Base-by-base conservation (phyloP, 2,888 invertebrate genomes). In the Drosophila trichaetosa region DNA sequence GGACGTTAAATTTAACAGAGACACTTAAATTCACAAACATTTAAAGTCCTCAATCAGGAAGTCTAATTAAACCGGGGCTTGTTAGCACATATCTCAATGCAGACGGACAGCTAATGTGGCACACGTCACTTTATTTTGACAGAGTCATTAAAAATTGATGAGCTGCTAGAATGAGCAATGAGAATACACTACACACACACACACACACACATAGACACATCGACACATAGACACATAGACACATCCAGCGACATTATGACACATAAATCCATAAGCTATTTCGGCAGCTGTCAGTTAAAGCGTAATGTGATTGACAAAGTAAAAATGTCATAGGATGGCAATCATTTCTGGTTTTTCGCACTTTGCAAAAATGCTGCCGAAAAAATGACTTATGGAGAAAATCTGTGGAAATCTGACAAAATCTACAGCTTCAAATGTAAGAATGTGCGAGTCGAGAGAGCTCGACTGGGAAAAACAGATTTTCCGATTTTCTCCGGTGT, bases 101-200 rank as follows among this genome's bases (percentile, higher is more conserved):
- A 52, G 61, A 52, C 31, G 27, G 56, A 27, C 46, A 71, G 72
- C 57, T 71, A 61, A 78, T 66, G 75, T 69, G 75, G 33, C 54
- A 72, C 36, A 68, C 78, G 76, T 76, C 80, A 73, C 76, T 74
- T 76, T 46, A 46, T 46, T 86, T 59, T 82, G 87, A 73, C 77
- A 73, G 65, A 64, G 72, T 57, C 61, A 70, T 65, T 86, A 69
- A 82, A 84, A 80, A 76, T 80, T 83, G 82, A 83, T 80, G 80
- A 83, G 77, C 63, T 62, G 42, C 58, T 49, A 53, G 68, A 29
- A 66, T 53, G 73, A 68, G 81, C 69, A 66, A 63, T 49, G 60
- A 69, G 66, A 76, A 73, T 53, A 16, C 21, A 46, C 38, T 8
- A 2, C 38, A 38, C 8, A 38, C 38, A 7, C 38, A 38, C 42